Percentiles rank a stretch among this genome's conserved stretches.
Conservation (phyloP, 1,140 invertebrate genomes). For the Vanessa atalanta region DNA sequence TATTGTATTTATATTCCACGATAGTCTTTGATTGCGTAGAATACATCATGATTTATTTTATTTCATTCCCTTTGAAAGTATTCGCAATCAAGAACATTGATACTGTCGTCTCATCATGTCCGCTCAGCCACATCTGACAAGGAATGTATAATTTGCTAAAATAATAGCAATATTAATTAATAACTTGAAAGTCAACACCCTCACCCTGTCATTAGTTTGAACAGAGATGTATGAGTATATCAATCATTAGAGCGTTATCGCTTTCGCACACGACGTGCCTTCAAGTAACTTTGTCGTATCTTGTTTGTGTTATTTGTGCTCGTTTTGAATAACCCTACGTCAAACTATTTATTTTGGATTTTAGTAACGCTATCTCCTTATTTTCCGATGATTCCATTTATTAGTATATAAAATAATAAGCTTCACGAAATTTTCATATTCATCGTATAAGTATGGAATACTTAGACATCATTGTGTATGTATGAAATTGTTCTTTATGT, state of each 20-base stretch:
- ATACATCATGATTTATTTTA: neutral
- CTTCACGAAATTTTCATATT: too few relatives aligned
- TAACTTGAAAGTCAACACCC: constrained; percentile 78
- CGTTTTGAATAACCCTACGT: constrained; percentile 45
- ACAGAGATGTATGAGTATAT: constrained; percentile 71
- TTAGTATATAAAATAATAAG: neutral
- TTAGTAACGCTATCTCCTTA: constrained; percentile 2
- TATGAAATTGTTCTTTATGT: neutral
- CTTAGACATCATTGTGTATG: too few relatives aligned
- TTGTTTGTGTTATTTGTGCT: constrained; percentile 58
- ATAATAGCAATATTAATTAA: constrained; percentile 79
- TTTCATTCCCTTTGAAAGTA: constrained; percentile 16
- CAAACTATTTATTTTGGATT: constrained; percentile 33
- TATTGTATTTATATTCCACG: too few relatives aligned
- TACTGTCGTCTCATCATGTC: constrained; percentile 33
- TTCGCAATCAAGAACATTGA: constrained; percentile 35
- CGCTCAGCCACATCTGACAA: constrained; percentile 33
- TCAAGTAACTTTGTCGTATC: constrained; percentile 58
- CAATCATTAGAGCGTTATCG: constrained; percentile 77
- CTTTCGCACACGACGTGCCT: constrained; percentile 61
- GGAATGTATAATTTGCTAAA: constrained; percentile 63
- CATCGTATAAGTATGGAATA: too few relatives aligned
- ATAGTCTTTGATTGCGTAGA: neutral
- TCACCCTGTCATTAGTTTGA: constrained; percentile 77
- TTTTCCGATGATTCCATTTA: neutral